Percentiles rank a stretch among this genome's conserved stretches.
These are phyloP conservation scores for Saturnia japonica DNA, from an alignment of 2,888 invertebrate genomes.

Conservation along the genomic window DNA sequence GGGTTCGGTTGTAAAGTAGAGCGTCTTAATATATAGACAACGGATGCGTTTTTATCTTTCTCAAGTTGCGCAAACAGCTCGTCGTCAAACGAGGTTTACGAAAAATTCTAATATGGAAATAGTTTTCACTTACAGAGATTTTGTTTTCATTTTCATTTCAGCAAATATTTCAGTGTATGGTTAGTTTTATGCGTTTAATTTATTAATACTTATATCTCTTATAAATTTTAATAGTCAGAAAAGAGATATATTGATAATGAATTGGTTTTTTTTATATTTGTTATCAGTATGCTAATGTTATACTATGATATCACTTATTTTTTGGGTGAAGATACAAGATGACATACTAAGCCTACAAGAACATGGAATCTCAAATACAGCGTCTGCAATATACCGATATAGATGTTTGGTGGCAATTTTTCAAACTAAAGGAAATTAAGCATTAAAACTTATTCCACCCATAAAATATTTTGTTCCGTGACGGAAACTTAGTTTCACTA, in stretches of 20 bases:
- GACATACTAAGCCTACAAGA: too few species aligned
- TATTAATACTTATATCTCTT: too few species aligned
- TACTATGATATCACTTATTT: too few species aligned
- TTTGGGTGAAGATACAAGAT: too few species aligned
- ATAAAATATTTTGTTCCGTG: background rate
- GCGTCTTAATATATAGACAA: constrained; percentile 30
- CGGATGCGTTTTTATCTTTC: constrained; percentile 26
- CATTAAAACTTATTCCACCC: background rate
- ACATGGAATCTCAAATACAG: too few species aligned
- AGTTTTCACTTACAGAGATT: background rate
- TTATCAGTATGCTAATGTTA: too few species aligned
- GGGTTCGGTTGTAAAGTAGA: constrained; percentile 29
- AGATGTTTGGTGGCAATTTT: background rate
- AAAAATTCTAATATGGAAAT: background rate
- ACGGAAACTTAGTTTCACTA: background rate
- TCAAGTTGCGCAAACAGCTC: constrained; percentile 22
- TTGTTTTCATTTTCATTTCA: background rate
- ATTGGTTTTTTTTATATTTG: too few species aligned
- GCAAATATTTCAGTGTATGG: background rate
- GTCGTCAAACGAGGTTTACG: background rate
- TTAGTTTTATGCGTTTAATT: background rate
- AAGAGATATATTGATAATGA: too few species aligned
- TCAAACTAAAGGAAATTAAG: background rate
- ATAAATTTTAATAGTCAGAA: too few species aligned
- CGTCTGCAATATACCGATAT: too few species aligned